phyloP scores from a whole-genome alignment of 2,113 vertebrate species.

The Alethe castanea region DNA sequence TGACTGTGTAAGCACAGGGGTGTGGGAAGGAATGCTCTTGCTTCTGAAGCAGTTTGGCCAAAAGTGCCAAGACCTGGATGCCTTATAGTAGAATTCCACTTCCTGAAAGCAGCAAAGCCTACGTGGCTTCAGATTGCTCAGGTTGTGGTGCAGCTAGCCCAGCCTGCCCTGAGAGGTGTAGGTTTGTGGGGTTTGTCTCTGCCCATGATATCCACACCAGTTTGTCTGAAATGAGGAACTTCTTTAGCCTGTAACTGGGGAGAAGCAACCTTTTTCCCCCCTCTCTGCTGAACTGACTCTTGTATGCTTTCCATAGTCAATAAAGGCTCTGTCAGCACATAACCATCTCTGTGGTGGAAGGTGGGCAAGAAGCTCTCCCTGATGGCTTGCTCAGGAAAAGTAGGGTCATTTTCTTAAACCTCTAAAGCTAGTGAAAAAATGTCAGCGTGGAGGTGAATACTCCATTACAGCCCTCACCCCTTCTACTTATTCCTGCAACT shows the following conservation, averaged over 20 bases:
- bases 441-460: neutral
- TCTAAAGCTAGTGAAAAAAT: neutral
- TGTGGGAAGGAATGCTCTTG: neutral
- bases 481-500: neutral
- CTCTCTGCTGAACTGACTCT: neutral
- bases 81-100: neutral
- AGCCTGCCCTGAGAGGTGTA: neutral
- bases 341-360: neutral
- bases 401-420: neutral
- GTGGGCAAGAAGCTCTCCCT: rapidly evolving
- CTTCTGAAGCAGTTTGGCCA: neutral
- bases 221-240: neutral
- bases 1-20: neutral
- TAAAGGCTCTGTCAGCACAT: neutral
- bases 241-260: neutral
- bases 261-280: neutral
- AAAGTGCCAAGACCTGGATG: neutral
- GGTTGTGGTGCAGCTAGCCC: neutral
- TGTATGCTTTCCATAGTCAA: rapidly evolving
- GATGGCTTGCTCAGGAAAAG: neutral
- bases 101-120: neutral
- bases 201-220: rapidly evolving
- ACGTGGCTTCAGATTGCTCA: neutral
- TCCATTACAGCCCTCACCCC: neutral
- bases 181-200: neutral